Percentiles rank a stretch among this genome's conserved stretches.
These are phyloP conservation scores for Drosophila yooni DNA, from an alignment of 2,888 invertebrate genomes.

Conservation along the genomic window DNA sequence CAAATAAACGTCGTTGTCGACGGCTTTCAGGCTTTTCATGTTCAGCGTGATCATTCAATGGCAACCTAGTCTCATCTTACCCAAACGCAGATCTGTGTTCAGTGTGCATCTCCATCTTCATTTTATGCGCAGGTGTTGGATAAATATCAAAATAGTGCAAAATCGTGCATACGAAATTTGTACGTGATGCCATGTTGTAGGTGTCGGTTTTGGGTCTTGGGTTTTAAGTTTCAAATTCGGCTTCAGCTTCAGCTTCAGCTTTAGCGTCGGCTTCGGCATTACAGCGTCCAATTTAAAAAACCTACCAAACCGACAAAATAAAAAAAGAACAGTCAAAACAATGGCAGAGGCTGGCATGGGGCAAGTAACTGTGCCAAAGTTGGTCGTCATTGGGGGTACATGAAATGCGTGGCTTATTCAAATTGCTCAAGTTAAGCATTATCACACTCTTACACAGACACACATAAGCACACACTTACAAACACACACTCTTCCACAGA, in stretches of 20 bases:
- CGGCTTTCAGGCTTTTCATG: constrained; percentile 77
- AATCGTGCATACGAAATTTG: constrained; percentile 84
- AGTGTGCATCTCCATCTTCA: constrained; percentile 51
- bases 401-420: constrained; percentile 74
- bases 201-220: constrained; percentile 72
- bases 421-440: constrained; percentile 68
- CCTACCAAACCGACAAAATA: constrained; percentile 30
- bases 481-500: constrained; percentile 11
- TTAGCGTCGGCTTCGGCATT: constrained; percentile 30
- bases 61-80: constrained; percentile 53
- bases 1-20: constrained; percentile 54
- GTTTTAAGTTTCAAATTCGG: constrained; percentile 37
- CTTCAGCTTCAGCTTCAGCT: constrained; percentile 21
- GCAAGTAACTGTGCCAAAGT: constrained; percentile 47
- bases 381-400: constrained; percentile 64
- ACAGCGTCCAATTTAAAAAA: constrained; percentile 56
- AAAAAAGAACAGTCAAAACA: constrained; percentile 66
- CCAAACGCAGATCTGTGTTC: constrained; percentile 42
- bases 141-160: constrained; percentile 84
- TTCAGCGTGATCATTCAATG: constrained; percentile 73
- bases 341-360: constrained; percentile 44
- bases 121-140: constrained; percentile 82
- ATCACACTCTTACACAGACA: constrained; percentile 31
- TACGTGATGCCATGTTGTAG: constrained; percentile 84
- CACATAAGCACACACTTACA: constrained; percentile 26